Percentiles rank a stretch among this genome's conserved stretches.
Conservation (phyloP, 2,888 invertebrate genomes). For the Caenorhabditis zanzibari region DNA sequence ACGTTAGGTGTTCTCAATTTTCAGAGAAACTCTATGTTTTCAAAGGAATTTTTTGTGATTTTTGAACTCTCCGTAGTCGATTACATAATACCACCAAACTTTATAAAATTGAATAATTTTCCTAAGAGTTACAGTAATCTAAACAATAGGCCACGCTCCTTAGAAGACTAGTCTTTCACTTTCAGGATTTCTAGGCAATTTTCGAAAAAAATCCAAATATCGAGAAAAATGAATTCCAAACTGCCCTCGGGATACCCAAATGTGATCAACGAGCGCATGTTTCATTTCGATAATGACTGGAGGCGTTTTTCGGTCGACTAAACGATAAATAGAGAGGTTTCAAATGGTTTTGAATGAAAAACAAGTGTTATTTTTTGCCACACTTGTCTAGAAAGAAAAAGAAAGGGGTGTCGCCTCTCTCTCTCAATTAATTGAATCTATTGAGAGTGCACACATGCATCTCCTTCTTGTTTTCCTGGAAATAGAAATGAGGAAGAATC, state of each 20-base stretch:
- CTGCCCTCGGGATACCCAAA: not conserved
- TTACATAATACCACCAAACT: no score
- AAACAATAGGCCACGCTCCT: no score
- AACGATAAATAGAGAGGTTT: constrained; percentile 3
- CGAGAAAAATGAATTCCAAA: not conserved
- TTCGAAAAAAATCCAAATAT: not conserved
- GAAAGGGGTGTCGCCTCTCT: not conserved
- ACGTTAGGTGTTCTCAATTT: no score
- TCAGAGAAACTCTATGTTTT: no score
- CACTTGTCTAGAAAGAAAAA: constrained; percentile 4
- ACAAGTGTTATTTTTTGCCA: constrained; percentile 16
- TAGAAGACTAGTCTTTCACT: no score
- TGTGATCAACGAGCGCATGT: constrained; percentile 22
- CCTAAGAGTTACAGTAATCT: no score
- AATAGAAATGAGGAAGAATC: constrained; percentile 17
- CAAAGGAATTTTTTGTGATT: no score
- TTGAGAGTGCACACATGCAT: constrained; percentile 40
- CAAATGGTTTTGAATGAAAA: not conserved
- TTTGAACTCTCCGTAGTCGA: no score
- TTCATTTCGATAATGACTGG: constrained; percentile 52
- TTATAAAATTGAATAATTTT: no score
- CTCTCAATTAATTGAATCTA: constrained; percentile 46
- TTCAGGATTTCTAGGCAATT: not conserved
- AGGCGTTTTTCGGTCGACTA: constrained; percentile 15
- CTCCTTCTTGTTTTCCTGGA: constrained; percentile 23